These are phyloP conservation scores for Meta bourneti DNA, from an alignment of 2,888 invertebrate genomes.

Conservation along the genomic window DNA sequence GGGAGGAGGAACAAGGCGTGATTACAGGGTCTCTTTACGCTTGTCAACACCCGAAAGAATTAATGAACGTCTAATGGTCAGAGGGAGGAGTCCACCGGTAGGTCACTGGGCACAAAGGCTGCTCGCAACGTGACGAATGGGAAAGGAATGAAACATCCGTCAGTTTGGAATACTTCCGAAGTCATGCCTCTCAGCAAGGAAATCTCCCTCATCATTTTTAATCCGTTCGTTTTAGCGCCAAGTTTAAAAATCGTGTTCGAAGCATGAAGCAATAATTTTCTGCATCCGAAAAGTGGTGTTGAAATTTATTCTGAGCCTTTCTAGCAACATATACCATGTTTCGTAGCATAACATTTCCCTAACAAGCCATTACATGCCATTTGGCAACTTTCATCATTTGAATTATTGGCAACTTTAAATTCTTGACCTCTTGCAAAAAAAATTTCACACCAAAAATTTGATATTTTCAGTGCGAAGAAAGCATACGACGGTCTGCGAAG, in stretches of 20 bases:
- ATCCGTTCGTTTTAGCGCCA: neutral
- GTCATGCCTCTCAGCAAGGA: neutral
- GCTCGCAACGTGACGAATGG: neutral
- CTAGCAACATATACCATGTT: too few relatives aligned
- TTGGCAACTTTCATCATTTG: too few relatives aligned
- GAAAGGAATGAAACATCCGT: neutral
- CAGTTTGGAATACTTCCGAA: conserved; percentile 1
- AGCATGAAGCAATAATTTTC: neutral
- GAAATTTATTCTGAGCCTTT: too few relatives aligned
- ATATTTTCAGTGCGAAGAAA: too few relatives aligned
- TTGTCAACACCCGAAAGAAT: conserved; percentile 59
- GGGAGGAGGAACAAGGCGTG: conserved; percentile 21
- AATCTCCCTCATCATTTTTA: neutral
- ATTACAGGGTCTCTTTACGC: conserved; percentile 49
- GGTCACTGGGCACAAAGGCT: conserved; percentile 37
- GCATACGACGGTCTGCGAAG: too few relatives aligned
- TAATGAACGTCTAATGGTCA: conserved; percentile 49
- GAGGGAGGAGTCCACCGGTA: conserved; percentile 51
- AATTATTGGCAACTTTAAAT: too few relatives aligned
- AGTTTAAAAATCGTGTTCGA: neutral
- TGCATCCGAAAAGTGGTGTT: too few relatives aligned
- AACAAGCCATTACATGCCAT: too few relatives aligned
- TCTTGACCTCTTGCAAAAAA: too few relatives aligned
- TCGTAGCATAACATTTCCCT: too few relatives aligned
- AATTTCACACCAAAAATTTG: too few relatives aligned